Evolutionary conservation across 2,113 vertebrate species (phyloP).

Genomic region (Plecturocebus donacophilus): DNA sequence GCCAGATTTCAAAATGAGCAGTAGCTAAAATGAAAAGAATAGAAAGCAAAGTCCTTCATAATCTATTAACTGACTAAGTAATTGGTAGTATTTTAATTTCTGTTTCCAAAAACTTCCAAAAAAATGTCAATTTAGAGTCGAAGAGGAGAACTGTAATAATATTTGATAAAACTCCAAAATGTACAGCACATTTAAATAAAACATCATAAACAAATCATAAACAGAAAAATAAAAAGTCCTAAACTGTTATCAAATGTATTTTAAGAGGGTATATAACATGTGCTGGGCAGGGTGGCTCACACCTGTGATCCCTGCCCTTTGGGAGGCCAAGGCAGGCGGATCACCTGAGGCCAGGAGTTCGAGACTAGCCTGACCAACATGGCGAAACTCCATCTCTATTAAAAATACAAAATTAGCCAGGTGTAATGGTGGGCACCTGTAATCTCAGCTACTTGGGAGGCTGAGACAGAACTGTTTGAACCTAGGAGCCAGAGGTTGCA

Average conservation of each 20-base stretch:
- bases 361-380: too few relatives aligned
- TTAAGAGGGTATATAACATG: not conserved
- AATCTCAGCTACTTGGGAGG: too few relatives aligned
- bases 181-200: not conserved
- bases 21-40: not conserved
- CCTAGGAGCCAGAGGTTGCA: too few relatives aligned
- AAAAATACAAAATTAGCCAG: too few relatives aligned
- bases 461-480: too few relatives aligned
- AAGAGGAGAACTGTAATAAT: not conserved
- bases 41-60: not conserved
- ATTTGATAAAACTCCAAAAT: not conserved
- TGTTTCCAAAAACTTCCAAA: not conserved
- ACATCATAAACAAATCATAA: not conserved
- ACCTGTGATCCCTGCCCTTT: too few relatives aligned
- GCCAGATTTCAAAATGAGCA: not conserved
- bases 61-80: not conserved
- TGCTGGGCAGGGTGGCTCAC: fast-evolving
- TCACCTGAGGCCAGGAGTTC: too few relatives aligned
- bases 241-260: not conserved
- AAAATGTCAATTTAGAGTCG: not conserved
- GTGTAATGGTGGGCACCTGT: too few relatives aligned
- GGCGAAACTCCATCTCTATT: too few relatives aligned
- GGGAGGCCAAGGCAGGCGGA: too few relatives aligned
- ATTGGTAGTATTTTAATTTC: not conserved
- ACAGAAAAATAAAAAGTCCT: not conserved